Percentiles rank a stretch among this genome's conserved stretches.
Conservation (phyloP, 2,113 vertebrate genomes). For the Scalopus aquaticus region DNA sequence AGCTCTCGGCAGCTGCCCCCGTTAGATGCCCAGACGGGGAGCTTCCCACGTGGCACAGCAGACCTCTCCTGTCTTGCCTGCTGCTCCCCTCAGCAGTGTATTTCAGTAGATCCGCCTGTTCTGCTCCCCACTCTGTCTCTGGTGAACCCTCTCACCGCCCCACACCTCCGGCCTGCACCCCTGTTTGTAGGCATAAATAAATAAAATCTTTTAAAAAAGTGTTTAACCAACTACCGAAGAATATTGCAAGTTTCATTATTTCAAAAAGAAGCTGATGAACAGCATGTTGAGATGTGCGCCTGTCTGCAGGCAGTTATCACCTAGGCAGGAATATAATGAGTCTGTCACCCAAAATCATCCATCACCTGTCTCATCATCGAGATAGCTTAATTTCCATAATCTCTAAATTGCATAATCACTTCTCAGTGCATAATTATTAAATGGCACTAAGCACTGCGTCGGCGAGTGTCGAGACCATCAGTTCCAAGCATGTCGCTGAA, state of each 20-base stretch:
- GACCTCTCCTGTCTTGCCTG: too few species aligned
- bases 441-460: background rate
- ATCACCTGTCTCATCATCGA: constrained; percentile 50
- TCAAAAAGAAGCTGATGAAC: background rate
- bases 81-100: too few species aligned
- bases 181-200: too few species aligned
- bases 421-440: constrained; percentile 41
- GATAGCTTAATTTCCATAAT: constrained; percentile 53
- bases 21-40: too few species aligned
- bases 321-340: background rate
- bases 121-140: too few species aligned
- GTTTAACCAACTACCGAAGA: background rate
- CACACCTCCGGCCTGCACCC: too few species aligned
- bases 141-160: too few species aligned
- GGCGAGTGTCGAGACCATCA: background rate
- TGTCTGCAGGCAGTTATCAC: constrained; percentile 14
- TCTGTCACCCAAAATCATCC: constrained; percentile 35
- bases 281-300: constrained; percentile 2
- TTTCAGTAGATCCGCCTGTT: too few species aligned
- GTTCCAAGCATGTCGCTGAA: background rate
- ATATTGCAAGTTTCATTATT: background rate
- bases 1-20: too few species aligned
- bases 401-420: constrained; percentile 45
- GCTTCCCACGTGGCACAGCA: too few species aligned
- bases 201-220: too few species aligned